Evolutionary conservation across 2,113 vertebrate genomes (phyloP).

Genomic region (Stigmatopora argus): DNA sequence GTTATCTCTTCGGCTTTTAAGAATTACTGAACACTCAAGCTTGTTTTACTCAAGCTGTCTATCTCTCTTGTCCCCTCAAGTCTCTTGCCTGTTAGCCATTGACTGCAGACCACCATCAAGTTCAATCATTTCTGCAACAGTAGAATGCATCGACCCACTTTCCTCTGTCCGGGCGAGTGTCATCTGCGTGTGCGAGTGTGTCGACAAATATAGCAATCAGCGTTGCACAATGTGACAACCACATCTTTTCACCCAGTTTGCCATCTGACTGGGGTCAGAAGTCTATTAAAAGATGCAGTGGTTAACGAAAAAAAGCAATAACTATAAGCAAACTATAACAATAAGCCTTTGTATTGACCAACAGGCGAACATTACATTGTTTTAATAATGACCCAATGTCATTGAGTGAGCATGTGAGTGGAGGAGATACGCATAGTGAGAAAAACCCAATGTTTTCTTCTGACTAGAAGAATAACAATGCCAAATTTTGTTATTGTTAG

Average conservation of each 20-base stretch:
- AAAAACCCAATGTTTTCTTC: neutral
- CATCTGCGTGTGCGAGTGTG: conserved; percentile 15
- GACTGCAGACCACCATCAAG: conserved; percentile 20
- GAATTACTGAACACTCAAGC: neutral
- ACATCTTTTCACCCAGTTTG: conserved; percentile 22
- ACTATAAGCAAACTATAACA: conserved; percentile 1
- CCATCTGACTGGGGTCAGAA: conserved; percentile 12
- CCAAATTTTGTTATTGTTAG: conserved; percentile 13
- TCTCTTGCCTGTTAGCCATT: conserved; percentile 37
- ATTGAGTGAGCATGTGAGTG: neutral
- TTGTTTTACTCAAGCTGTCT: conserved; percentile 3
- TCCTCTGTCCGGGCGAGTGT: conserved; percentile 11
- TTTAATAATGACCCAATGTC: neutral
- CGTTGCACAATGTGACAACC: conserved; percentile 17
- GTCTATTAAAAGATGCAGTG: conserved; percentile 17
- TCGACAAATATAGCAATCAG: conserved; percentile 24
- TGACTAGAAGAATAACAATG: neutral
- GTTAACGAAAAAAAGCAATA: conserved; percentile 14
- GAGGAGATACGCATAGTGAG: neutral
- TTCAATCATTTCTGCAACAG: conserved; percentile 39
- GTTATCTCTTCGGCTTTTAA: neutral
- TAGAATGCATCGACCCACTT: conserved; percentile 29
- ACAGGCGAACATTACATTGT: neutral
- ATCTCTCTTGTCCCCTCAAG: conserved; percentile 34
- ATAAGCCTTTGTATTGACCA: conserved; percentile 19